Conservation (phyloP, 1,140 invertebrate genomes). For the Cydia amplana region DNA sequence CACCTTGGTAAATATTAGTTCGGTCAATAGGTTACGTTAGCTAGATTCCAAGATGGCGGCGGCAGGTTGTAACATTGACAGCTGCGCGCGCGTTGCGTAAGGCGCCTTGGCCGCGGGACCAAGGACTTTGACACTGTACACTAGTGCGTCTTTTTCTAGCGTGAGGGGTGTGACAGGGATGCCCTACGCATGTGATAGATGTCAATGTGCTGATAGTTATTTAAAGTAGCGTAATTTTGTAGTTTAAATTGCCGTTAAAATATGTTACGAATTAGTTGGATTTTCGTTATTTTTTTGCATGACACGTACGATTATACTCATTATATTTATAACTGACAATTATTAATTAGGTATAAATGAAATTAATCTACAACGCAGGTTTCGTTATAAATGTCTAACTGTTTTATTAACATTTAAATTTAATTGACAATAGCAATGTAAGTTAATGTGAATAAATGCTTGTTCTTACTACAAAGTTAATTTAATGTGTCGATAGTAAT, state of each 20-base stretch:
- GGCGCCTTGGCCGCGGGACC: conserved; percentile 28
- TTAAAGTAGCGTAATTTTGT: not conserved
- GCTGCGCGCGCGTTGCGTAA: conserved; percentile 31
- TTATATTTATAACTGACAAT: no score
- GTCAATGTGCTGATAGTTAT: not conserved
- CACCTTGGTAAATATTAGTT: conserved; percentile 1
- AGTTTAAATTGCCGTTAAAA: not conserved
- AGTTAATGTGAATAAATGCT: no score
- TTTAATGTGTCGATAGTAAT: no score
- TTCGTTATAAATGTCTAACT: no score
- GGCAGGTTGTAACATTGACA: conserved; percentile 33
- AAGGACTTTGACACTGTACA: conserved; percentile 12
- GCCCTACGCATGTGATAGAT: not conserved
- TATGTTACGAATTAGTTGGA: not conserved
- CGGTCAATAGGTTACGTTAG: conserved; percentile 18
- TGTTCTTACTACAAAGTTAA: no score
- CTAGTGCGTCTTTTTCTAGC: conserved; percentile 1
- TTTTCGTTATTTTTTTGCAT: not conserved
- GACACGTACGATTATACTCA: no score
- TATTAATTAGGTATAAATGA: not conserved
- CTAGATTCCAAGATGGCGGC: conserved; percentile 30
- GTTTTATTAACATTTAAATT: no score
- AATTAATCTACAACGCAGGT: not conserved
- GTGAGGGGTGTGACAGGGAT: not conserved
- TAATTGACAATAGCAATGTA: no score